Evolutionary conservation across 2,888 invertebrate species (phyloP).

Genomic region (Nycteola revayana): DNA sequence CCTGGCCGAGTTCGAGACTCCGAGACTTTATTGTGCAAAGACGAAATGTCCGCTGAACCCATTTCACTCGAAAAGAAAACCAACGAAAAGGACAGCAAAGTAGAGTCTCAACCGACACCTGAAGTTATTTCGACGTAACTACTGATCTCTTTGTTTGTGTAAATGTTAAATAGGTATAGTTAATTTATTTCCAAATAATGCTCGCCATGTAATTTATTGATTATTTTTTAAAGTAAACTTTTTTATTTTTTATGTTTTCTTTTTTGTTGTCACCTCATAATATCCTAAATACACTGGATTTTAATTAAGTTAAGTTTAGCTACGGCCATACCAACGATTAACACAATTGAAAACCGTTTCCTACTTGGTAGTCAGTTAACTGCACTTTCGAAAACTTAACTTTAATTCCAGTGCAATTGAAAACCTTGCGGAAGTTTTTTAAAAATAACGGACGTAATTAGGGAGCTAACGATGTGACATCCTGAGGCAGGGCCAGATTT

Average conservation of each 20-base stretch:
- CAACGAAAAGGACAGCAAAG: conserved; percentile 14
- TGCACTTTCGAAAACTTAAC: no score
- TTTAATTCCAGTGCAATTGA: no score
- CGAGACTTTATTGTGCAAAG: conserved; percentile 83
- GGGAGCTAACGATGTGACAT: no score
- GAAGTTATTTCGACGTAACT: conserved; percentile 55
- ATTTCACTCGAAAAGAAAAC: conserved; percentile 6
- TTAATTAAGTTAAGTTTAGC: no score
- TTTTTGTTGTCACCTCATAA: no score
- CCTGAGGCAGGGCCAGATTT: no score
- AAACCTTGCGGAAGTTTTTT: no score
- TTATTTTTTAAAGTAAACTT: conserved; percentile 34
- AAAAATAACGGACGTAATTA: no score
- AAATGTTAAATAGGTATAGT: conserved; percentile 23
- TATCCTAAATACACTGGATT: no score
- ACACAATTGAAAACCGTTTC: no score
- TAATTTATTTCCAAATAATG: conserved; percentile 44
- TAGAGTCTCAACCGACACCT: conserved; percentile 29
- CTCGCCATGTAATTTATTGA: conserved; percentile 39
- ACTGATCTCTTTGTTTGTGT: conserved; percentile 40
- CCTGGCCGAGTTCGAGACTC: conserved; percentile 86
- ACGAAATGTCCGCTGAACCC: conserved; percentile 10
- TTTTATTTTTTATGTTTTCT: conserved; percentile 10
- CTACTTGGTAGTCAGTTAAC: no score
- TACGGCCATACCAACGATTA: no score